These are phyloP conservation scores for Dolichoris vasculosae DNA, from an alignment of 1,140 invertebrate species.

Conservation along the genomic window DNA sequence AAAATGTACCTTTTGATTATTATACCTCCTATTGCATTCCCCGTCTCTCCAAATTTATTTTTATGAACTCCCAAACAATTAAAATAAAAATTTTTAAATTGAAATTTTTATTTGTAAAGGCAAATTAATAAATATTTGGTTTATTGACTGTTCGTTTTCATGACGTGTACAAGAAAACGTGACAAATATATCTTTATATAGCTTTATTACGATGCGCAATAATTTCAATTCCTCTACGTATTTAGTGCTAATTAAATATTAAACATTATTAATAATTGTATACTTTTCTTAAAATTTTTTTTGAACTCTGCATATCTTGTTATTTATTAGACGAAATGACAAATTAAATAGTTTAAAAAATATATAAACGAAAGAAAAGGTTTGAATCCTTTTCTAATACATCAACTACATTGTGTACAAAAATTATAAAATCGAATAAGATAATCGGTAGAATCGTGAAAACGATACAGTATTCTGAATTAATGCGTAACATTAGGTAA, in stretches of 20 bases:
- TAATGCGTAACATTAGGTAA: slow-evolving; percentile 39
- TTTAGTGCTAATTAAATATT: slow-evolving; percentile 39
- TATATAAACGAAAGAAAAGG: slow-evolving; percentile 33
- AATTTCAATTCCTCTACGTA: slow-evolving; percentile 45
- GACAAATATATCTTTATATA: slow-evolving; percentile 41
- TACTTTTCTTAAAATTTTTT: slow-evolving; percentile 49
- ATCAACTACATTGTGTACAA: slow-evolving; percentile 68
- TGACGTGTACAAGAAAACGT: slow-evolving; percentile 18
- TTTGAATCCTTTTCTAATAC: slow-evolving; percentile 54
- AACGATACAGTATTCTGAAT: slow-evolving; percentile 67
- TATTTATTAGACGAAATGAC: slow-evolving; percentile 40
- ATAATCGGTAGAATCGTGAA: slow-evolving; percentile 65
- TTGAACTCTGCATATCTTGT: slow-evolving; percentile 51
- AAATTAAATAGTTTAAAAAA: slow-evolving; percentile 34
- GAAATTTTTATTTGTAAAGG: neutral
- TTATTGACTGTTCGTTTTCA: slow-evolving; percentile 18
- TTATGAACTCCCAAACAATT: neutral
- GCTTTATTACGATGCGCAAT: slow-evolving; percentile 50
- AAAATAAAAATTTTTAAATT: neutral
- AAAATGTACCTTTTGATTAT: neutral
- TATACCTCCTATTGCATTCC: neutral
- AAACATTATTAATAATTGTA: slow-evolving; percentile 23
- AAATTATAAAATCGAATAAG: slow-evolving; percentile 65
- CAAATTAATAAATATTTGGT: slow-evolving; percentile 9
- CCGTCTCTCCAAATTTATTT: neutral